Base-by-base conservation (phyloP, 1,140 invertebrate species). In the Planococcus citri region DNA sequence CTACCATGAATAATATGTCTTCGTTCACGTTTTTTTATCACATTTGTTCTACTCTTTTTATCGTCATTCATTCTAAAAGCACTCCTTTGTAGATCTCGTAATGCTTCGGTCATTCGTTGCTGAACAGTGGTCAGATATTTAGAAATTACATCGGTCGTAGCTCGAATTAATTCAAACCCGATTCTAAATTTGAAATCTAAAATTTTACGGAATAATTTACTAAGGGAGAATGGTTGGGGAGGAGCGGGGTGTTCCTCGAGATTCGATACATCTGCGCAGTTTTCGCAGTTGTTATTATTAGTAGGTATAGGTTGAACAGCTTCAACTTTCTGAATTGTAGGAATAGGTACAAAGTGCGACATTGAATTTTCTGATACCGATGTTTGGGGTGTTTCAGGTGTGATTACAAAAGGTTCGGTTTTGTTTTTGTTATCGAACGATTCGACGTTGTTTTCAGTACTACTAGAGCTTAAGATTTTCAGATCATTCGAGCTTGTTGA, bases 101-200 rank as follows among this genome's bases (percentile, higher is more conserved):
- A 20, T 14, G 60, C 60, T 27, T 64, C 60, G 9, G 60, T 64
- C 60, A 64, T 64, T 24, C 60, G 60, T 64, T 64, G 60, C 22
- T 64, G 60, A 24, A 64, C 60, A 3, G 60, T 25, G 25, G 10
- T 27, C 22, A 64, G 24, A 25, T 64, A 64, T 25, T 64, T 64
- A 14, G 60, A 64, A 64, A 64, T 64, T 4, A 27, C 60, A 10
- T 64, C 60, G 9, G 60, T 25, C 21, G 60, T 64, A 27, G 60
- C 60, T 4, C 60, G 60, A 64, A 64, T 64, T 20, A 64, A 27
- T 25, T 64, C 60, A 9, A 24, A 64, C 4, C 60, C 60, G 20
- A 64, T 27, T 64, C 60, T 64, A 12, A 64, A 64, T 64, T 64
- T 64, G 60, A 64, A 64, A 64, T 64, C 60, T 24, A 64, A 25